A percentile compares a stretch with the other conserved stretches of the same genome.
Evolutionary conservation across 2,888 invertebrate genomes (phyloP).

Genomic region (Synergus gifuensis): DNA sequence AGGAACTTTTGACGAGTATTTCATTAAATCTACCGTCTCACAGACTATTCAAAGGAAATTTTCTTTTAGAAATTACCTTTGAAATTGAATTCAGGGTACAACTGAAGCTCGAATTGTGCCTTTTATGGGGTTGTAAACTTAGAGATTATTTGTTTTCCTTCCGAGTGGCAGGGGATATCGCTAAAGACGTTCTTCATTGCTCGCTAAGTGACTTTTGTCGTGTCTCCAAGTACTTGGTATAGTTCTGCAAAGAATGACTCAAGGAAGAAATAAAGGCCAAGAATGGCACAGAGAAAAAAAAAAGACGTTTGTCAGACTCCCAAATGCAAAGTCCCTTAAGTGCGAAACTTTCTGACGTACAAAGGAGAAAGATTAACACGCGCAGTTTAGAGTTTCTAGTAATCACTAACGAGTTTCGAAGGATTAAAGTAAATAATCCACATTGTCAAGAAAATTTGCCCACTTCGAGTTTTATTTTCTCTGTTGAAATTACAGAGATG

Average conservation of each 20-base stretch:
- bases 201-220: slow-evolving; percentile 70
- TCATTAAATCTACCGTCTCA: not conserved
- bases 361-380: slow-evolving; percentile 64
- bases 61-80: not conserved
- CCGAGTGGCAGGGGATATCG: slow-evolving; percentile 58
- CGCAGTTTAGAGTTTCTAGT: slow-evolving; percentile 62
- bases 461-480: not conserved
- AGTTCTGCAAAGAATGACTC: slow-evolving; percentile 55
- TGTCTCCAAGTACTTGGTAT: slow-evolving; percentile 65
- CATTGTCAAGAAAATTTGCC: not conserved
- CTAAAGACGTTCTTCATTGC: slow-evolving; percentile 59
- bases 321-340: slow-evolving; percentile 57
- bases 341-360: slow-evolving; percentile 61
- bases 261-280: slow-evolving; percentile 45
- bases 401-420: slow-evolving; percentile 55
- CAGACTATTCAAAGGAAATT: not conserved
- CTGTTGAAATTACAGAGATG: not conserved
- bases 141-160: slow-evolving; percentile 27
- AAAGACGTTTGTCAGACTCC: slow-evolving; percentile 59
- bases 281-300: slow-evolving; percentile 52
- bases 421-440: not conserved
- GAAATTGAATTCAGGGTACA: not conserved
- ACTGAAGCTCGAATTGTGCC: not conserved
- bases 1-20: not conserved
- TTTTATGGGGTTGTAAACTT: slow-evolving; percentile 5